Evolutionary conservation across 2,797 vertebrate genomes (phyloP), one percentile per base, ranked within the genome.

Genomic region (Myotis findleyi): DNA sequence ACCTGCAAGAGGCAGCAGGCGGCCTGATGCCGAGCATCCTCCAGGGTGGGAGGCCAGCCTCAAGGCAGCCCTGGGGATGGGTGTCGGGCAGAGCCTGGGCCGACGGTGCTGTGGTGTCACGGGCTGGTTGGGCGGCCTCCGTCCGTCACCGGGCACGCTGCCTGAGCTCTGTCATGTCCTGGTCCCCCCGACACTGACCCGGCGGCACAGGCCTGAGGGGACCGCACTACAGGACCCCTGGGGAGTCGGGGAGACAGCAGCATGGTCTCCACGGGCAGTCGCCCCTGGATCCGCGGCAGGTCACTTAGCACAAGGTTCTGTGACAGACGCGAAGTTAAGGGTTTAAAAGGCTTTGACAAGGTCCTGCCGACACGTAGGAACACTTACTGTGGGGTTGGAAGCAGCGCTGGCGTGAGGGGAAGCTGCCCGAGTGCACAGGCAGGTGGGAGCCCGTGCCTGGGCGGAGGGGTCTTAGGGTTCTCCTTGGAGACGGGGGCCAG

Each of bases 221-320:
- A 23, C 6, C 4, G 36, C 71, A 38, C 33, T 30, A 13, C 79
- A 7, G 5, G 51, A 7, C 59, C 33, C 2, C 1, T 5, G 6
- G 17, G 55, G 2, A 12, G 10, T 0, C 0, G 13, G 30, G 3
- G 6, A 33, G 59, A 12, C 7, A 12, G 38, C 25, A 7, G 62
- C 21, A 0, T 33, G 44, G 44, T 49, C 30, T 76, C 71, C 20
- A 0, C 0, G 13, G 14, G 69, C 72, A 30, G 11, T 3, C 30
- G 7, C 17, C 55, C 38, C 81, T 5, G 25, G 33, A 6, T 30
- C 93, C 10, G 3, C 49, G 17, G 1, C 7, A 1, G 53, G 72
- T 36, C 12, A 33, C 12, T 14, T 4, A 75, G 59, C 7, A 12
- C 6, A 0, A 0, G 4, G 27, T 3, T 20, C 64, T 84, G 36